phyloP scores from a whole-genome alignment of 2,113 vertebrate species.

The Macaca mulatta region DNA sequence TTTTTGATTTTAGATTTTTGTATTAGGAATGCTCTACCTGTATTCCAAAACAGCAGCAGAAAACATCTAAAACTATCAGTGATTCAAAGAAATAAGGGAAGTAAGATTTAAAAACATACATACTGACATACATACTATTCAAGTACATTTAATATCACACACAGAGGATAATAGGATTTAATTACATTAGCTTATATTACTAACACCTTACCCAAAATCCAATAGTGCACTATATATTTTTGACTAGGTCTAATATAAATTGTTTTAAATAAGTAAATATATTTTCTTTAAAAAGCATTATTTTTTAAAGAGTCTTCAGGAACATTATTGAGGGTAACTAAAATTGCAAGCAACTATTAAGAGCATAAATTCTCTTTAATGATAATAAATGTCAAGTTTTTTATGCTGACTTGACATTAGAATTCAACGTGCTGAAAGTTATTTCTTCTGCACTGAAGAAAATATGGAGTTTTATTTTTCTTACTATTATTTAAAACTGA shows the following conservation, averaged over 20 bases:
- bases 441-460: neutral
- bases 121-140: neutral
- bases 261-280: neutral
- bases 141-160: neutral
- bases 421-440: neutral
- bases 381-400: neutral
- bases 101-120: neutral
- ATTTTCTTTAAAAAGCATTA: neutral
- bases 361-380: neutral
- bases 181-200: neutral
- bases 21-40: neutral
- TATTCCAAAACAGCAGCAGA: neutral
- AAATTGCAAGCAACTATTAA: neutral
- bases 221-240: neutral
- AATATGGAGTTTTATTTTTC: neutral
- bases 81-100: neutral
- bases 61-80: neutral
- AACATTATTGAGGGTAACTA: neutral
- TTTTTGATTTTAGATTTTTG: neutral
- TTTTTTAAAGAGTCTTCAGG: neutral
- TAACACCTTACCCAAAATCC: neutral
- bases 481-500: neutral
- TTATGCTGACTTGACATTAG: neutral
- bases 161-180: neutral
- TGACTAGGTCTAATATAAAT: neutral